Conservation (phyloP, 1,140 invertebrate species). For the Mamestra configurata region DNA sequence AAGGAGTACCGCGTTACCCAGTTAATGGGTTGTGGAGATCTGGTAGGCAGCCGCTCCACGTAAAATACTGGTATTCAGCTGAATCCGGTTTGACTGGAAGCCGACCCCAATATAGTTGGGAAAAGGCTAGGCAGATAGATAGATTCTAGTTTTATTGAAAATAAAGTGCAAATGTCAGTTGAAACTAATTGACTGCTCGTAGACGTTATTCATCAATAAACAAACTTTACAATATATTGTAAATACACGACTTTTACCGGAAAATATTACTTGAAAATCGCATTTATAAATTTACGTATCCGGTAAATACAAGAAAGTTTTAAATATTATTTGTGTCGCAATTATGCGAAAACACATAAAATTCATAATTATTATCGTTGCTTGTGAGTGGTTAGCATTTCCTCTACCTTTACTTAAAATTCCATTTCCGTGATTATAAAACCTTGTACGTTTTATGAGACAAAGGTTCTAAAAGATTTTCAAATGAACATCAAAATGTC, state of each 20-base stretch:
- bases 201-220: not conserved
- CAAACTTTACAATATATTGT: not conserved
- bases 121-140: too few relatives aligned
- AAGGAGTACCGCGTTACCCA: too few relatives aligned
- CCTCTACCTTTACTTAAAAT: conserved; percentile 20
- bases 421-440: conserved; percentile 15
- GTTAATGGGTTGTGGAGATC: too few relatives aligned
- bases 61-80: too few relatives aligned
- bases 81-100: too few relatives aligned
- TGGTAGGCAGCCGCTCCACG: too few relatives aligned
- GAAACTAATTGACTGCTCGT: not conserved
- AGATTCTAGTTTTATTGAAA: not conserved
- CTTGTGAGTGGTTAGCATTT: not conserved
- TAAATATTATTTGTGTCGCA: not conserved
- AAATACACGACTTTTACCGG: conserved; percentile 3
- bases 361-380: conserved; percentile 9
- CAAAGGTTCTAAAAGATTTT: conserved; percentile 1
- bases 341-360: conserved; percentile 4
- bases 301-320: not conserved
- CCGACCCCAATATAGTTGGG: too few relatives aligned
- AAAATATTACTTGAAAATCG: not conserved
- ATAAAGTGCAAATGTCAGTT: not conserved
- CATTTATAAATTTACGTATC: not conserved
- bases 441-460: not conserved
- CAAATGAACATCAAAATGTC: too few relatives aligned